phyloP scores from a whole-genome alignment of 2,113 vertebrate genomes.

The Pyxicephalus adspersus region DNA sequence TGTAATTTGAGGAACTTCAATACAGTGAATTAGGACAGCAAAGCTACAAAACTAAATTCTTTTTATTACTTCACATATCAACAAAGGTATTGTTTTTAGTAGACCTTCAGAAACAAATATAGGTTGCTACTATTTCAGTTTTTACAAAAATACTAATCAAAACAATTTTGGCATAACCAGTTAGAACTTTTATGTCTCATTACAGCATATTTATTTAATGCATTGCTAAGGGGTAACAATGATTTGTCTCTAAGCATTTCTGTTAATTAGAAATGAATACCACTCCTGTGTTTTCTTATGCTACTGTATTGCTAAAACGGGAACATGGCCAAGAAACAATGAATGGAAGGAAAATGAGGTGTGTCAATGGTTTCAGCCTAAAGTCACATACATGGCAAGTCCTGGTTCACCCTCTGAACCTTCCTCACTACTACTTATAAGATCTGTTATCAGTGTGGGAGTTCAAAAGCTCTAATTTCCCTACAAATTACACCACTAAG shows the following conservation, averaged over 20 bases:
- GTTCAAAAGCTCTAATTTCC: conserved; percentile 42
- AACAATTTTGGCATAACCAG: too few species aligned
- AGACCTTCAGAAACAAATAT: too few species aligned
- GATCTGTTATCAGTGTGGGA: conserved; percentile 55
- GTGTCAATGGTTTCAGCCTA: conserved; percentile 12
- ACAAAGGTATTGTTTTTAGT: too few species aligned
- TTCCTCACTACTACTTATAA: conserved; percentile 5
- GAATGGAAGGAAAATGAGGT: conserved; percentile 49
- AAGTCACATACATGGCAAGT: neutral
- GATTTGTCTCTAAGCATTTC: neutral
- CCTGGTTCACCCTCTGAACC: neutral
- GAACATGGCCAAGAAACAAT: conserved; percentile 37
- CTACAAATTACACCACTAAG: conserved; percentile 3
- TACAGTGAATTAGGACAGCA: too few species aligned
- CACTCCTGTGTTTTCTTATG: conserved; percentile 66
- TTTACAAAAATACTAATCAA: too few species aligned
- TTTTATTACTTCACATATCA: too few species aligned
- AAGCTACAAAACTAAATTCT: too few species aligned
- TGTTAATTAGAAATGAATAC: conserved; percentile 57
- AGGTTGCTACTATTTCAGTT: too few species aligned
- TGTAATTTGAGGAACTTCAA: too few species aligned
- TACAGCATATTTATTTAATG: too few species aligned
- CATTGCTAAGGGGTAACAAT: too few species aligned
- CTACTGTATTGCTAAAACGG: conserved; percentile 49
- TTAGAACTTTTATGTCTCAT: too few species aligned